Evolutionary conservation across 2,113 vertebrate genomes (phyloP).

Genomic region (Willisornis vidua): DNA sequence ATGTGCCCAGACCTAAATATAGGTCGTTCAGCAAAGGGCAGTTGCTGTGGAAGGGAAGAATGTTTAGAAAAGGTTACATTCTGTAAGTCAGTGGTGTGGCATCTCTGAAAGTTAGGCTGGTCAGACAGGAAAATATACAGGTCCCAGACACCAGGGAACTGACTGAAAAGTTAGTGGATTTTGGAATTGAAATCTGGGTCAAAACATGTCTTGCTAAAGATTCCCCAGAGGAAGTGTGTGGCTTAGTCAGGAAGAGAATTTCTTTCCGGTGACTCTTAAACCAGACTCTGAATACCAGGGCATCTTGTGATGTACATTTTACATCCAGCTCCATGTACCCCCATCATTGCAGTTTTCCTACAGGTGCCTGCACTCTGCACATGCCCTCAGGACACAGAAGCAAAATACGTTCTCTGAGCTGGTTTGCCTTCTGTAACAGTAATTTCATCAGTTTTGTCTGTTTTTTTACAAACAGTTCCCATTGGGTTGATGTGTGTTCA

Average conservation of each 20-base stretch:
- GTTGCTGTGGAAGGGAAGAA: not conserved
- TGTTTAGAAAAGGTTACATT: not conserved
- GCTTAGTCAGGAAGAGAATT: not conserved
- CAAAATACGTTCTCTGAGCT: not conserved
- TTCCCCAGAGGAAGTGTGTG: not conserved
- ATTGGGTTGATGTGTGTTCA: not conserved
- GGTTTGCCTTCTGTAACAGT: not conserved
- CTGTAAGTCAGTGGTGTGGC: not conserved
- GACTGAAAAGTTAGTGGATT: not conserved
- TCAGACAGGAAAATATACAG: not conserved
- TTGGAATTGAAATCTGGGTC: not conserved
- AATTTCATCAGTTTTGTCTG: not conserved
- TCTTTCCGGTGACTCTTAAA: not conserved
- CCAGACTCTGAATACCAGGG: not conserved
- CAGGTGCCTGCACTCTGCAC: not conserved
- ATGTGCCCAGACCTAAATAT: conserved; percentile 10
- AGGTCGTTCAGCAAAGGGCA: not conserved
- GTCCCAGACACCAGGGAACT: not conserved
- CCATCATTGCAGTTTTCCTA: not conserved
- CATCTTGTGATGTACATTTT: not conserved
- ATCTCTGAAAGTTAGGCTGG: not conserved
- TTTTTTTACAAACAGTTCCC: not conserved
- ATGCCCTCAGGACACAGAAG: not conserved
- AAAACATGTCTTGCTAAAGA: not conserved
- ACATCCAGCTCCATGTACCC: not conserved